Conservation (phyloP, 2,888 invertebrate genomes). For the Dolichomitus sp. region DNA sequence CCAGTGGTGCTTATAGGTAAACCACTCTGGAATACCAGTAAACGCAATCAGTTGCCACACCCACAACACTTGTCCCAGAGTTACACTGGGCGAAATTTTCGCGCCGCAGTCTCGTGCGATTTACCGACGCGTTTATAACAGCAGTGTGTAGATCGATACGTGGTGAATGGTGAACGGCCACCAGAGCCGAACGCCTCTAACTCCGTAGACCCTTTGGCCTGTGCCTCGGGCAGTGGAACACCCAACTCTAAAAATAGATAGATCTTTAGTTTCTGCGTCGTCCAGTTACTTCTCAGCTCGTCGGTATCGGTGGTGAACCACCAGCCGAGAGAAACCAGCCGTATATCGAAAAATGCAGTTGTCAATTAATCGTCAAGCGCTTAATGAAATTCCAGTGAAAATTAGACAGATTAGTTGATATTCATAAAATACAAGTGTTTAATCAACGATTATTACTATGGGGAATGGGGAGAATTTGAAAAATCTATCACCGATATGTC, state of each 20-base stretch:
- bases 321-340: constrained; percentile 20
- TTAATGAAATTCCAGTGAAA: not conserved
- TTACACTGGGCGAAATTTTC: constrained; percentile 1
- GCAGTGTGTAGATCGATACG: constrained; percentile 38
- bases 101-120: not conserved
- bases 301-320: constrained; percentile 53
- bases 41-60: constrained; percentile 16
- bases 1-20: constrained; percentile 4
- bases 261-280: constrained; percentile 53
- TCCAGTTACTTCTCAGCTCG: constrained; percentile 63
- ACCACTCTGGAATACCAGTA: not conserved
- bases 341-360: not conserved
- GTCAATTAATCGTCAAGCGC: not conserved
- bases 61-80: not conserved
- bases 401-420: not conserved
- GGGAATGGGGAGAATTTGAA: too few species aligned
- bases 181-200: constrained; percentile 21
- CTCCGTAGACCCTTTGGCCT: constrained; percentile 51
- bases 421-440: not conserved
- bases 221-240: constrained; percentile 34
- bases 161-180: constrained; percentile 16
- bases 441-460: not conserved
- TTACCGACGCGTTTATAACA: not conserved
- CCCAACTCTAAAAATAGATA: constrained; percentile 65
- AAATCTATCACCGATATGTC: too few species aligned